Evolutionary conservation across 2,113 vertebrate genomes (phyloP), one percentile per base, ranked within the genome.

Genomic region (Motacilla tschutschensis): DNA sequence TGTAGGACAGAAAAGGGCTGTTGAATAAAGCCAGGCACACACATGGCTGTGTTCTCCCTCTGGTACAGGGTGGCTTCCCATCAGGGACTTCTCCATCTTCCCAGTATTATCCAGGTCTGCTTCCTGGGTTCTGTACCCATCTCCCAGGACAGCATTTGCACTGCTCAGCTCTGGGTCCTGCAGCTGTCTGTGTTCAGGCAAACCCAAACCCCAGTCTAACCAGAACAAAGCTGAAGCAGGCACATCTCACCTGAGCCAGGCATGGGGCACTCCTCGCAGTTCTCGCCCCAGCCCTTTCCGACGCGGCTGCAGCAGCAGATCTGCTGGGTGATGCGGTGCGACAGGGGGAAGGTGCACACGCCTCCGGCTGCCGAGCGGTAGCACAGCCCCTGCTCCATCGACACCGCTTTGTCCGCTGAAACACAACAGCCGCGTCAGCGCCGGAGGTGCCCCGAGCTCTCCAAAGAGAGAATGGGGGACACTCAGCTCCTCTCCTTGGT

Each of bases 231-330:
- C 26, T 2, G 1, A 38, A 67, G 38, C 2, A 3, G 81, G 63
- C 53, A 38, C 1, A 2, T 79, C 95, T 97, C 94, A 98, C 98
- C 97, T 97, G 99, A 98, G 57, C 98, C 98, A 0, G 98, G 98
- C 87, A 92, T 24, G 2, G 98, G 99, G 64, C 99, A 99, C 11
- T 96, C 94, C 90, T 98, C 96, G 25, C 99, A 99, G 74, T 80
- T 66, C 28, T 89, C 83, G 0, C 99, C 99, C 99, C 99, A 99
- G n/a, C 98, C 99, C 91, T 99, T 99, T 47, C 99, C 99, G 1
- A 99, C 98, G 0, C 98, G 98, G 89, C 99, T 99, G 96, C 99
- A 99, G 97, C 99, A 99, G 96, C 99, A 99, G 93, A 99, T 99
- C 95, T 99, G 99, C 91, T 98, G 99, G 88, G 99, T 99, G 97